Evolutionary conservation across 35 echinoderm and acorn worm genomes (phyloP), one percentile per base, ranked within the genome.

Genomic region (Strongylocentrotus purpuratus): DNA sequence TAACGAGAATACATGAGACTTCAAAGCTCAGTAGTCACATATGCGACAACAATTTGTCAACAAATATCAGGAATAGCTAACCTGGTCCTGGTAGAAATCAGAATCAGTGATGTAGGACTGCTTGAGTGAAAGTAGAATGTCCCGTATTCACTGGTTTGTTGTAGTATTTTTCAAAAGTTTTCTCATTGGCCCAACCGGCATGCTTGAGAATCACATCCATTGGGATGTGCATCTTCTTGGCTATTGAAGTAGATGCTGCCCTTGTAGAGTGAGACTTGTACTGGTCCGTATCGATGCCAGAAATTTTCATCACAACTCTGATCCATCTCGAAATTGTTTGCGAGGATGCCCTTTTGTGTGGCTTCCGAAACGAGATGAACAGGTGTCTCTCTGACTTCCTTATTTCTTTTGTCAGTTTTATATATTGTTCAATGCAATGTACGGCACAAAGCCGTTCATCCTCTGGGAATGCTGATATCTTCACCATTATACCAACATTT

Each of bases 261-360:
- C 96, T 95, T 45, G 88, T 96, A 48, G 94, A 97, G 52, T 97
- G 98, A 33, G 96, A 46, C 45, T 94, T 97, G 86, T 94, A 99
- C 17, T 94, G 14, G 13, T 35, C 17, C 32, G 90, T 33, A 88
- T 99, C 96, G 47, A 96, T 93, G 7, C 96, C 97, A 3, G 97
- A 93, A 47, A 28, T 4, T 48, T 22, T 13, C 96, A 99, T 96
- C 5, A 95, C 78, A 31, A 85, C 59, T 47, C 92, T 61, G 6
- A 97, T 10, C 96, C 96, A 98, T 45, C 95, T 87, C 5, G 96
- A 87, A 61, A 98, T 95, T 17, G 96, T 98, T 91, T 91, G 88
- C 45, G 17, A 31, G 17, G 88, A 13, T 33, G 33, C 88, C 10
- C 45, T 33, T 41, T 91, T 46, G 45, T 86, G 85, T 28, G 85